Evolutionary conservation across 2,113 vertebrate genomes (phyloP).

Genomic region (Proterorhinus semilunaris): DNA sequence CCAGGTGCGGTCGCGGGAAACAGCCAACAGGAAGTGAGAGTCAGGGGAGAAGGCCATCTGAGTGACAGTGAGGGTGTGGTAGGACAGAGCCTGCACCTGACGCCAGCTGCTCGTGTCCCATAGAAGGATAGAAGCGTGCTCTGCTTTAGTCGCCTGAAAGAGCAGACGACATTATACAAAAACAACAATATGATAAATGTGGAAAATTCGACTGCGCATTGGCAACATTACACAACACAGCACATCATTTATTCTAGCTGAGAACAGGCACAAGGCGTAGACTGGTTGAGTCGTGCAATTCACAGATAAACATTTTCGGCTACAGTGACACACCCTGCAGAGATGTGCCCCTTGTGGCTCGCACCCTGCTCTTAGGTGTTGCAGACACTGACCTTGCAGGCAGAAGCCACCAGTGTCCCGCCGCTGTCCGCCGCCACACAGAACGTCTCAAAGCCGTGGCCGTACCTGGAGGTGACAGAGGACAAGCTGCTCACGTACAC

Average conservation of each 20-base stretch:
- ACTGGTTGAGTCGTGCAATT: neutral
- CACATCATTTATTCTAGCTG: neutral
- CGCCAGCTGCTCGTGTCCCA: constrained; percentile 90
- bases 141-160: constrained; percentile 88
- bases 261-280: neutral
- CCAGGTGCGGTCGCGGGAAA: constrained; percentile 96
- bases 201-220: neutral
- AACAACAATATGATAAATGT: neutral
- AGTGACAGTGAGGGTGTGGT: constrained; percentile 93
- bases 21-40: constrained; percentile 84
- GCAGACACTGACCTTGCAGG: constrained; percentile 88
- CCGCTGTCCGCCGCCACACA: constrained; percentile 86
- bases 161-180: neutral
- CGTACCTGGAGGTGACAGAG: constrained; percentile 81
- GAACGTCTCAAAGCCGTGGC: constrained; percentile 96
- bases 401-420: constrained; percentile 87
- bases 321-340: neutral
- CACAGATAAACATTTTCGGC: neutral
- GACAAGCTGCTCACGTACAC: constrained; percentile 5
- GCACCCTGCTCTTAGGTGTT: constrained; percentile 70
- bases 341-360: neutral
- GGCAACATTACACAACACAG: neutral
- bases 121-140: constrained; percentile 90
- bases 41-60: constrained; percentile 95
- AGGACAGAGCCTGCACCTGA: constrained; percentile 85